Evolutionary conservation across 2,113 vertebrate genomes (phyloP).

Genomic region (Mungos mungo): DNA sequence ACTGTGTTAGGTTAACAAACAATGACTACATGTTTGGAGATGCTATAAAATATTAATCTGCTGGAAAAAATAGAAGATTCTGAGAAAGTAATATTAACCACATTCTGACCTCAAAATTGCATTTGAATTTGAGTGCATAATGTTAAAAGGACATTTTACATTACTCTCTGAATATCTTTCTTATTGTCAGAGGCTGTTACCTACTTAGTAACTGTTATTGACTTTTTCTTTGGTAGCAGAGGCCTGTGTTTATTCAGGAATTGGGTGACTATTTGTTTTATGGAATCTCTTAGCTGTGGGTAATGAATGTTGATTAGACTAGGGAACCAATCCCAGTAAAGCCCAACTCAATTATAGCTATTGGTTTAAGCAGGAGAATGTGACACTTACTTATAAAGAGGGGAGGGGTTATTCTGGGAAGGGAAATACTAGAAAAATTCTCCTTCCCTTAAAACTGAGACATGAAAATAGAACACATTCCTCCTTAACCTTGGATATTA

Average conservation of each 20-base stretch:
- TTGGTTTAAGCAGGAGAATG: background rate
- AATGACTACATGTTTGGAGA: background rate
- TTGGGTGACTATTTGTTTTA: background rate
- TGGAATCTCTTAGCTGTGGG: background rate
- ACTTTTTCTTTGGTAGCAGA: background rate
- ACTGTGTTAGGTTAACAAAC: background rate
- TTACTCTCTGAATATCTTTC: background rate
- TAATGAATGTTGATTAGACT: background rate
- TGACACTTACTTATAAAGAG: background rate
- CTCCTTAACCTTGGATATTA: background rate
- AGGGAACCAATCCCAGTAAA: background rate
- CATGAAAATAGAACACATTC: background rate
- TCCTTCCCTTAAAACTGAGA: background rate
- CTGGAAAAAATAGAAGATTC: background rate
- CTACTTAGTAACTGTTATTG: background rate
- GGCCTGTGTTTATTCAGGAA: background rate
- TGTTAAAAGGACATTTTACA: background rate
- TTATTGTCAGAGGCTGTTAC: background rate
- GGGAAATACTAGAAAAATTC: background rate
- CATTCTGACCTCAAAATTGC: background rate
- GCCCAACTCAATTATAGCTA: background rate
- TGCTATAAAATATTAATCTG: background rate
- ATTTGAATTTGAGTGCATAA: background rate
- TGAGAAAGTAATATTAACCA: background rate
- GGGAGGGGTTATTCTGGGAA: background rate